These are phyloP conservation scores for Cerastis leucographa DNA, from an alignment of 2,888 invertebrate genomes.

Conservation along the genomic window DNA sequence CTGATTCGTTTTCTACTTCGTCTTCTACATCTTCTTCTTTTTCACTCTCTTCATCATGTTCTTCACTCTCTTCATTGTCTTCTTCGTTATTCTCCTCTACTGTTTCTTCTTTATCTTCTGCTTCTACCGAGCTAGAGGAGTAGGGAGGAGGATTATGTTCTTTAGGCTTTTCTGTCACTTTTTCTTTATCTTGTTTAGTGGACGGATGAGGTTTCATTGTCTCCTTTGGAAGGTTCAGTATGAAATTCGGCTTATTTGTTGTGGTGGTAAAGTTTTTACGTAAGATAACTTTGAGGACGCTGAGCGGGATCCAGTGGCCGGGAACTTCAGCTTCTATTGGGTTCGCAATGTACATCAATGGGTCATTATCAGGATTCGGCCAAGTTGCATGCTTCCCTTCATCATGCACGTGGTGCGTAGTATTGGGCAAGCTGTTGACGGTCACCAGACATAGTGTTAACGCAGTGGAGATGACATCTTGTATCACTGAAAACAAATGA, in stretches of 20 bases:
- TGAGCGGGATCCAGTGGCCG: conserved; percentile 79
- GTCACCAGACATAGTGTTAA: conserved; percentile 34
- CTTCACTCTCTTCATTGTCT: too few relatives aligned
- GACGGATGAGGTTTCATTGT: not conserved
- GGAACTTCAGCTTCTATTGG: conserved; percentile 79
- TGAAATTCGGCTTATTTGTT: accelerated
- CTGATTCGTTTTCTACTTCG: too few relatives aligned
- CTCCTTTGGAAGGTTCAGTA: not conserved
- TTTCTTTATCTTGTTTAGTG: not conserved
- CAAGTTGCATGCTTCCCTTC: conserved; percentile 1
- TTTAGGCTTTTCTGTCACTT: too few relatives aligned
- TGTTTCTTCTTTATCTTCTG: too few relatives aligned
- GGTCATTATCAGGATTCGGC: conserved; percentile 69
- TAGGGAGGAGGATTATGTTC: too few relatives aligned
- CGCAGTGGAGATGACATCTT: conserved; percentile 46
- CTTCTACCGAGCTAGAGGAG: too few relatives aligned
- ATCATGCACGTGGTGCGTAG: not conserved
- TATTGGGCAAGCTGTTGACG: conserved; percentile 1
- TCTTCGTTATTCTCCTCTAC: too few relatives aligned
- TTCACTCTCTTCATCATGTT: too few relatives aligned
- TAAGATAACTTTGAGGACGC: conserved; percentile 70
- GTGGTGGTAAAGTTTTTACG: not conserved
- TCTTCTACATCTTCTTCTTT: not conserved
- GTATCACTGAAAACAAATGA: conserved; percentile 60
- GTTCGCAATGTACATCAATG: conserved; percentile 76